phyloP scores from a whole-genome alignment of 2,888 invertebrate species.

The Camptogramma bilineatum region DNA sequence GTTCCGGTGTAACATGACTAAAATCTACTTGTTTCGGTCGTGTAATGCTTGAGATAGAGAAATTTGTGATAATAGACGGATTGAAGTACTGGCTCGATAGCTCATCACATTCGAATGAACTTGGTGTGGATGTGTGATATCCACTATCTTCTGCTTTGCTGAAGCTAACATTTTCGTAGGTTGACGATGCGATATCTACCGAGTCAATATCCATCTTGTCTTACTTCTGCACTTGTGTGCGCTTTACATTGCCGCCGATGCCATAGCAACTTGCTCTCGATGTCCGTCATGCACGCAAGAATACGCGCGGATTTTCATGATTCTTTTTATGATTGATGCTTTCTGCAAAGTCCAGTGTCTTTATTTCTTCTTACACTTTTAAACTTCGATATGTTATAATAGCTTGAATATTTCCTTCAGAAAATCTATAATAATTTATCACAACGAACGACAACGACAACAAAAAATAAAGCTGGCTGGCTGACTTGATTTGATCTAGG shows the following conservation, averaged over 20 bases:
- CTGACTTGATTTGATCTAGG: too few relatives aligned
- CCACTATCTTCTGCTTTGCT: conserved; percentile 78
- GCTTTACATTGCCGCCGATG: conserved; percentile 31
- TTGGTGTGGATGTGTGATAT: conserved; percentile 75
- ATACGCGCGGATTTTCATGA: conserved; percentile 20
- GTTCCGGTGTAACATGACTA: conserved; percentile 54
- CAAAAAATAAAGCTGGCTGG: background rate
- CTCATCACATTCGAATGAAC: conserved; percentile 69
- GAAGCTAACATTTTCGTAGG: conserved; percentile 60
- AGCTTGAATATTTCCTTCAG: background rate
- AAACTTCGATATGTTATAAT: background rate
- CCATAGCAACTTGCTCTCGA: conserved; percentile 12
- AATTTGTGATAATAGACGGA: conserved; percentile 53
- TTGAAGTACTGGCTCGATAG: conserved; percentile 64
- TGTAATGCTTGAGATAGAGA: conserved; percentile 51
- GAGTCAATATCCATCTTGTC: conserved; percentile 68
- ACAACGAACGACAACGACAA: background rate
- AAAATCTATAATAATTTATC: background rate
- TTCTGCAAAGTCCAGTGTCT: background rate
- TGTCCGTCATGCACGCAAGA: background rate
- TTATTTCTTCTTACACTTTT: background rate
- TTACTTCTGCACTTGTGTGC: conserved; percentile 8
- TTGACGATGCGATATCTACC: conserved; percentile 63
- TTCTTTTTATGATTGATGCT: background rate
- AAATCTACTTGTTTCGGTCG: conserved; percentile 59